phyloP scores from a whole-genome alignment of 2,888 invertebrate species.

The Idaea aversata region DNA sequence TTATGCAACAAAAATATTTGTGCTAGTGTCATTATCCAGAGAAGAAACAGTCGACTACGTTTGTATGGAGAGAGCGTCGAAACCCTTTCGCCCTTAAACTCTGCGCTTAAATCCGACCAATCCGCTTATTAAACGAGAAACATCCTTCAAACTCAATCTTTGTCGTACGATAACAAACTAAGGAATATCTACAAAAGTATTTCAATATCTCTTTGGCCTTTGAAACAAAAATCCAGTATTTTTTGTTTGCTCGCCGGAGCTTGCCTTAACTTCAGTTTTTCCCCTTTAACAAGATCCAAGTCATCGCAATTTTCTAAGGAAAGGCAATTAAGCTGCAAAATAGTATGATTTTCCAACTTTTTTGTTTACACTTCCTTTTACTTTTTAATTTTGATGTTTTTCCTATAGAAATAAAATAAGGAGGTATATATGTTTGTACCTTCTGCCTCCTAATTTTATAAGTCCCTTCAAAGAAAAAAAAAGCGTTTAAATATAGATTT shows the following conservation, averaged over 20 bases:
- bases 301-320: conserved; percentile 47
- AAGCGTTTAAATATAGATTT: no score
- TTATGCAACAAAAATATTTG: no score
- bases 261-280: conserved; percentile 39
- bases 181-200: conserved; percentile 31
- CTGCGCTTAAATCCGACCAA: conserved; percentile 4
- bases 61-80: no score
- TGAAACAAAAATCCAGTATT: conserved; percentile 40
- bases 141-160: conserved; percentile 5
- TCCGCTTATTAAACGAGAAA: background rate
- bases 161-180: conserved; percentile 19
- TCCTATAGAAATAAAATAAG: background rate
- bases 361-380: conserved; percentile 16
- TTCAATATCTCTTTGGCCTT: conserved; percentile 37
- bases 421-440: no score
- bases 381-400: background rate
- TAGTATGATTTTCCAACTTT: conserved; percentile 46
- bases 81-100: no score
- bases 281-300: conserved; percentile 48
- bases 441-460: no score
- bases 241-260: conserved; percentile 43
- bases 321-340: conserved; percentile 51
- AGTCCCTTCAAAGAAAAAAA: no score
- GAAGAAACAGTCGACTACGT: no score
- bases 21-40: no score